Evolutionary conservation across 1,140 invertebrate genomes (phyloP), one percentile per base, ranked within the genome.

Genomic region (Dendroctonus ponderosae): DNA sequence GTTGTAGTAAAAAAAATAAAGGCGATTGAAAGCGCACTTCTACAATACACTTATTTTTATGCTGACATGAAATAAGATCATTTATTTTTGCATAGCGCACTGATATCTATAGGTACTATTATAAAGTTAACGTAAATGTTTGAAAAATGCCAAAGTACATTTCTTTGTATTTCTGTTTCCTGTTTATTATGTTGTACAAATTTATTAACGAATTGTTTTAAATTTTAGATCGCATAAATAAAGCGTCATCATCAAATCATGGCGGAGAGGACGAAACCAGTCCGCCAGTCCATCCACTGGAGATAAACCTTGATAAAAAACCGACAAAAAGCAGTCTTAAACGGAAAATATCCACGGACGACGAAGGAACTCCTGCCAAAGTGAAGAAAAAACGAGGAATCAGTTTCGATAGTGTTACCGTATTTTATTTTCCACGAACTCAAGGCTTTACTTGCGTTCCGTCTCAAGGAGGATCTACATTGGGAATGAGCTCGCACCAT

Each of bases 381-480:
- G 70, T 77, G 26, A 91, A 88, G 76, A 86, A 85, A 77, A 91
- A 90, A 76, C 85, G 87, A 67, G 85, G 85, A 43, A 92, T 98
- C 66, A 88, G 90, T 54, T 99, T 98, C 79, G 90, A 94, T 72
- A 89, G 88, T 70, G 95, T 98, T 0, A 96, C 93, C 37, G 94
- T 98, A 0, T 98, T 89, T 80, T 97, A 97, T 82, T 99, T 99
- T 79, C 91, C 92, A 0, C 81, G 96, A 76, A 86, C 92, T 49
- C 96, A 99, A 84, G 96, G 96, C n/a, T 98, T 98, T 80, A 93
- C 93, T 11, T 98, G 96, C 84, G 94, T 99, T 57, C 96, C 96
- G 59, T 97, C 94, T 56, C 92, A 95, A 83, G 96, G 96, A 43
- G 96, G 96, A 38, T 96, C 94, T 43, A 98, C 96, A 7, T 82